These are phyloP conservation scores for Erebia palarica DNA, from an alignment of 2,888 invertebrate species.

Conservation along the genomic window DNA sequence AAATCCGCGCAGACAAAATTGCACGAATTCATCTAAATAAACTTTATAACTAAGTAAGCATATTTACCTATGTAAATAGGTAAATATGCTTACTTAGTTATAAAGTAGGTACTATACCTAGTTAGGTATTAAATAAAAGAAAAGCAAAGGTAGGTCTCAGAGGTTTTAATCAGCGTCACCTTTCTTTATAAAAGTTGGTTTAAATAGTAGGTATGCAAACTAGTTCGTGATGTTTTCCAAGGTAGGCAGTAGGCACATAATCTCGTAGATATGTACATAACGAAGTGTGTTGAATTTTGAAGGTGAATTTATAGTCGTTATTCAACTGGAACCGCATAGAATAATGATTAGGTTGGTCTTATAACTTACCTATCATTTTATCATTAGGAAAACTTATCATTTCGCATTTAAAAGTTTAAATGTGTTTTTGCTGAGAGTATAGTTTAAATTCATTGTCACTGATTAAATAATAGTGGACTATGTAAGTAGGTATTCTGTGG, in stretches of 20 bases:
- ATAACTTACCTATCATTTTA: too few relatives aligned
- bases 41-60: too few relatives aligned
- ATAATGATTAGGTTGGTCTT: conserved; percentile 41
- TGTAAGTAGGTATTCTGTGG: too few relatives aligned
- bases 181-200: not conserved
- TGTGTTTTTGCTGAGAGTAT: not conserved
- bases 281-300: conserved; percentile 27
- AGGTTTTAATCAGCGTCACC: conserved; percentile 3
- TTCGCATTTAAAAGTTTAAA: conserved; percentile 23
- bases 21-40: too few relatives aligned
- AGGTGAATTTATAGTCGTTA: conserved; percentile 42
- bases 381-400: conserved; percentile 33
- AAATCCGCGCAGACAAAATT: too few relatives aligned
- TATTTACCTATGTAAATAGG: too few relatives aligned
- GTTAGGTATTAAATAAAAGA: too few relatives aligned
- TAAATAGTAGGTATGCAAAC: not conserved
- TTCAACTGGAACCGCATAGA: conserved; percentile 40
- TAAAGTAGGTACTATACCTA: too few relatives aligned
- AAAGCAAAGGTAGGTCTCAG: not conserved
- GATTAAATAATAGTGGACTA: too few relatives aligned
- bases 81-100: too few relatives aligned
- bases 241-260: conserved; percentile 6
- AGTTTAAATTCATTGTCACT: too few relatives aligned
- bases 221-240: conserved; percentile 21
- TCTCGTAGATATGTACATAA: conserved; percentile 20